Percentiles rank a stretch among this genome's conserved stretches.
phyloP scores from a whole-genome alignment of 2,888 invertebrate genomes.

The Scaptomyza reducta region DNA sequence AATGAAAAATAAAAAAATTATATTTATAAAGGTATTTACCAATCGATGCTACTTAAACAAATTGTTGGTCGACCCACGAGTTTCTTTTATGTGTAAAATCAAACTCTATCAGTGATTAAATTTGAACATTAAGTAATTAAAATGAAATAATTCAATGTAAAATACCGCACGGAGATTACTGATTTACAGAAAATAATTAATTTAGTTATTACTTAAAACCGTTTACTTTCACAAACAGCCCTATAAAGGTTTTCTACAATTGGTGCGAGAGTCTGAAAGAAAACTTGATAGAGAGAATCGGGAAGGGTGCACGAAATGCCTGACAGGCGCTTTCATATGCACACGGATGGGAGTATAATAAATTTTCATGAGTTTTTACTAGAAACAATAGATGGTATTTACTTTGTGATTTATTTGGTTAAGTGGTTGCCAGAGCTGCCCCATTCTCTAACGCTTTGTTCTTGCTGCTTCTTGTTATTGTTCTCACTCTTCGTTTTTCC shows the following conservation, averaged over 20 bases:
- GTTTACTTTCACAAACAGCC: constrained; percentile 6
- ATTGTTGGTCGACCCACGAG: neutral
- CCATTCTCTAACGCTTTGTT: constrained; percentile 14
- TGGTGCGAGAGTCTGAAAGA: constrained; percentile 6
- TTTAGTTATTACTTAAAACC: constrained; percentile 33
- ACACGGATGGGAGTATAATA: constrained; percentile 49
- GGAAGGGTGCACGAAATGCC: constrained; percentile 24
- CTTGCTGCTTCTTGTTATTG: constrained; percentile 7
- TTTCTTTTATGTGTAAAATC: neutral
- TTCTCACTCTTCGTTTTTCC: constrained; percentile 44
- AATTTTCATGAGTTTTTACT: constrained; percentile 70
- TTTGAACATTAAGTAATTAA: neutral
- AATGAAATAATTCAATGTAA: neutral
- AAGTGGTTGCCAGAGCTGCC: constrained; percentile 55
- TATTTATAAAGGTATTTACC: neutral
- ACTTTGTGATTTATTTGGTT: constrained; percentile 75
- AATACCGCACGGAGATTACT: neutral
- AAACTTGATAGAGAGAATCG: neutral
- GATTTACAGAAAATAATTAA: constrained; percentile 4
- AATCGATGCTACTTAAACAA: neutral
- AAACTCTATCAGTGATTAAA: neutral
- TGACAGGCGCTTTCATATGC: constrained; percentile 32
- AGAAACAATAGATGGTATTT: constrained; percentile 76
- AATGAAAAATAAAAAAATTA: neutral
- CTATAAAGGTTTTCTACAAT: constrained; percentile 4